Base-by-base conservation (phyloP, 2,888 invertebrate genomes). In the Athetis lepigone region DNA sequence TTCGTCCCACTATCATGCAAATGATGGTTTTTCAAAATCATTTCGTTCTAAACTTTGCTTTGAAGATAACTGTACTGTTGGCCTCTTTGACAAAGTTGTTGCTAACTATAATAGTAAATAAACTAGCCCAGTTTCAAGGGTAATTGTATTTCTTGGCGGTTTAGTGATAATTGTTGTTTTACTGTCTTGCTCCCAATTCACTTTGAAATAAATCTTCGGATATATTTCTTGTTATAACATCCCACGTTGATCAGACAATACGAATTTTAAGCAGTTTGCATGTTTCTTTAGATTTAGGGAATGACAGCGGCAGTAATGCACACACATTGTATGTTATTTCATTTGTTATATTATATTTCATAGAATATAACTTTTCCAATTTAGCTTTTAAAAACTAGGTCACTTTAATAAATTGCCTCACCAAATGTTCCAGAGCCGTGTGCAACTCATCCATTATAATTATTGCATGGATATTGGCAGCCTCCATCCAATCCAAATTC, bases 1-100 rank as follows among this genome's bases (percentile, higher is more conserved):
- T 70, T 80, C 62, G 43, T 42, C 51, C 37, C 54, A 39, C 46
- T 79, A 67, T 80, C 56, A 79, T 79, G 79, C 63, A 78, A 79
- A 79, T 68, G 43, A 57, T 66, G 33, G 59, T 63, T 57, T 64
- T 72, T 63, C 23, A 63, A 80, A 68, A 29, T 33, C 37, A 69
- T 68, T 70, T 49, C 74, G 69, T 68, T 37, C 45, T 47, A 37
- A 46, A 50, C n/a, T 50, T 46, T 52, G 55, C 61, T 46, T 58
- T 69, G 57, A 54, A 54, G 13, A 36, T 77, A 80, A 77, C 79
- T 73, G 72, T 77, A 61, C 60, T 29, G 25, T 50, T 79, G 63
- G 67, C 58, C 55, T 77, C 68, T 67, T 61, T 74, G 58, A 50
- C 51, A 37, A 25, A 19, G n/a, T 49, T 52, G 64, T 69, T 58